Conservation (phyloP, 2,888 invertebrate species). For the Cheilosia impressa region DNA sequence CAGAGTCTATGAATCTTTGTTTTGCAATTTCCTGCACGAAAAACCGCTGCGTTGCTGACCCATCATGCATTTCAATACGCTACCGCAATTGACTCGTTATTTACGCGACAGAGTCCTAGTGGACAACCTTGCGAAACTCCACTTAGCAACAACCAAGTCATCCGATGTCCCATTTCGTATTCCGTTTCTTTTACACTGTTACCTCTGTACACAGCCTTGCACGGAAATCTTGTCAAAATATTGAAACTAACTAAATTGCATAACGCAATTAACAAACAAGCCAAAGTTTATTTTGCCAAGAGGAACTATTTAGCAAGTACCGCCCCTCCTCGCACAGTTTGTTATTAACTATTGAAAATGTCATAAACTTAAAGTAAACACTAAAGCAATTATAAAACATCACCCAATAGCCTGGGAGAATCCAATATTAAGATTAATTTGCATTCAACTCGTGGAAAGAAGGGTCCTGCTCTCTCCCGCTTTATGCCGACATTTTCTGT, state of each 20-base stretch:
- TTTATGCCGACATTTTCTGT: slow-evolving; percentile 41
- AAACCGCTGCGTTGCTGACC: too few species aligned
- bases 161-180: too few species aligned
- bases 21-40: too few species aligned
- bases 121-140: background rate
- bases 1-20: too few species aligned
- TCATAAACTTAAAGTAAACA: slow-evolving; percentile 40
- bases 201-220: too few species aligned
- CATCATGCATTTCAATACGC: too few species aligned
- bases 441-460: slow-evolving; percentile 51
- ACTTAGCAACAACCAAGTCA: background rate
- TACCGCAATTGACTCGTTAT: too few species aligned
- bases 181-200: too few species aligned
- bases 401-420: slow-evolving; percentile 37
- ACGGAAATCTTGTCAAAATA: too few species aligned
- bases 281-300: background rate
- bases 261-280: background rate
- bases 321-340: background rate
- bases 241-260: background rate
- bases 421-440: slow-evolving; percentile 69
- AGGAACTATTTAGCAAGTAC: background rate
- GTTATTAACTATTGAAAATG: slow-evolving; percentile 2
- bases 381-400: slow-evolving; percentile 41
- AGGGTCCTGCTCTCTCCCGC: slow-evolving; percentile 23
- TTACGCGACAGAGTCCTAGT: background rate